Evolutionary conservation across 2,797 vertebrate genomes (phyloP), one percentile per base, ranked within the genome.

Genomic region (Chiloscyllium punctatum): DNA sequence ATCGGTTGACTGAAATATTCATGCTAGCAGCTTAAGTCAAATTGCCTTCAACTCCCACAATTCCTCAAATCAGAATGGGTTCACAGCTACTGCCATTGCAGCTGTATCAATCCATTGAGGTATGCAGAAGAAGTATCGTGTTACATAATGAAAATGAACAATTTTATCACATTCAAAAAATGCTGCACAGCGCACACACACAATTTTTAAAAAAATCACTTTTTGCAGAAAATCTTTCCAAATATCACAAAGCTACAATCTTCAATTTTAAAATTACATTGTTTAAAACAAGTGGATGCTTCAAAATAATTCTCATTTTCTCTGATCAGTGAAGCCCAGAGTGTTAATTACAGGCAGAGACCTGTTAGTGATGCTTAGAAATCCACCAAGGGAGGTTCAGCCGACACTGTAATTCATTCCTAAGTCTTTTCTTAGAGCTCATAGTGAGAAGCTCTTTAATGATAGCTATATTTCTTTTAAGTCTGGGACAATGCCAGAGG

Each of bases 261-360:
- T 42, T 66, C 37, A 92, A 11, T 91, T 91, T 66, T 69, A 21
- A 69, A 69, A 69, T 92, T 11, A 92, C n/a, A 68, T 68, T 25
- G n/a, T 69, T n/a, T 21, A 92, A 92, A 92, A 69, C 66, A 42
- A 92, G 69, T n/a, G n/a, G 66, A 69, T 92, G n/a, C 69, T 42
- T 92, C n/a, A 37, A 92, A 42, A 69, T 23, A 92, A 37, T 92
- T 92, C 90, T n/a, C 30, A 92, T 69, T 68, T 92, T 68, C 90
- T 18, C 90, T 42, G 66, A 42, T 37, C 66, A 42, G 42, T 92
- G 30, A 91, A 21, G 62, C 88, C 2, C 84, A 68, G 88, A 62
- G 62, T 91, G 88, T 37, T 91, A 92, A 92, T 92, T 42, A 92
- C 15, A 92, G 37, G 90, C 90, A 69, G 18, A 69, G 18, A 92